Evolutionary conservation across 2,797 vertebrate genomes (phyloP).

Genomic region (Channallabes apus): DNA sequence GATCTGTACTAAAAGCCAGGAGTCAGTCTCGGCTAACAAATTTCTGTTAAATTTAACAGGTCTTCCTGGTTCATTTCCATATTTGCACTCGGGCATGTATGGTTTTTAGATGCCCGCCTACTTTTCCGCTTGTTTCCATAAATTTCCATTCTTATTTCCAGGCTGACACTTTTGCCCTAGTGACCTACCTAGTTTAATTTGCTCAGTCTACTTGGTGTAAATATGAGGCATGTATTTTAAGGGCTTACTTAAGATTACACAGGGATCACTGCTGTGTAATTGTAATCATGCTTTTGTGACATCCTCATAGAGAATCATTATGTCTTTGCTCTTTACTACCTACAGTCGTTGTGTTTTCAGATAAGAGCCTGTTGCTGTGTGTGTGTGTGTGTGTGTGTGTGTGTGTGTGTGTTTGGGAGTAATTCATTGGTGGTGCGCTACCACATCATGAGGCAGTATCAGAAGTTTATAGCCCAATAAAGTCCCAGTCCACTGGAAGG

Average conservation of each 20-base stretch:
- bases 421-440: slow-evolving; percentile 7
- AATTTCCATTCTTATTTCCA: not conserved
- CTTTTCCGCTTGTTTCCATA: not conserved
- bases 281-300: not conserved
- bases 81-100: not conserved
- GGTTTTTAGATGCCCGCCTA: not conserved
- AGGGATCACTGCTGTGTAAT: not conserved
- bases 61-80: not conserved
- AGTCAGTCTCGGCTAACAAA: no score
- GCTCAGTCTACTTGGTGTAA: not conserved
- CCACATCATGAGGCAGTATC: not conserved
- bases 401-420: not conserved
- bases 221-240: not conserved
- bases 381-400: not conserved
- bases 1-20: not conserved
- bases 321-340: no score
- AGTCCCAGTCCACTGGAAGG: slow-evolving; percentile 50
- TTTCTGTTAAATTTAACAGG: not conserved
- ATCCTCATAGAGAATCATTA: not conserved
- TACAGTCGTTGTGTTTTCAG: slow-evolving; percentile 1
- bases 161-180: not conserved
- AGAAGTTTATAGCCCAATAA: slow-evolving; percentile 40
- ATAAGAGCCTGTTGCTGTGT: slow-evolving; percentile 4
- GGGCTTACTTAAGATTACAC: no score
- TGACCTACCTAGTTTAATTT: not conserved